Percentiles rank a stretch among this genome's conserved stretches.
These are phyloP conservation scores for Drosophila orena DNA, from an alignment of 1,140 invertebrate genomes.

Conservation along the genomic window DNA sequence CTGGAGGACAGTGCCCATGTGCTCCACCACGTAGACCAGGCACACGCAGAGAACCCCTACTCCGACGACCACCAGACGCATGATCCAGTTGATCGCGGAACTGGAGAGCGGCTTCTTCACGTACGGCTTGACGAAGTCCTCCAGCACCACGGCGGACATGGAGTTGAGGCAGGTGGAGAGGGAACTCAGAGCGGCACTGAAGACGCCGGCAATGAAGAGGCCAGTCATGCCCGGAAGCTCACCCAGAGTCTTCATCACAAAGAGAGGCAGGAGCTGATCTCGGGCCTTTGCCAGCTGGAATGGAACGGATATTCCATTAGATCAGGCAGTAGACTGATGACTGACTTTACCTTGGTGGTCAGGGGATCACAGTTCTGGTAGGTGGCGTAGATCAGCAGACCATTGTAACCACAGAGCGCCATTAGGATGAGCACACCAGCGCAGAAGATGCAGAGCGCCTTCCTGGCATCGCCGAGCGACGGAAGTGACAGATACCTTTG, in stretches of 20 bases:
- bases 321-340: background rate
- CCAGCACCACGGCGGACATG: conserved; percentile 91
- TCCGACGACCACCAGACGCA: conserved; percentile 87
- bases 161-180: conserved; percentile 93
- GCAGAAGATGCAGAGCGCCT: conserved; percentile 87
- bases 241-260: conserved; percentile 89
- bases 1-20: conserved; percentile 86
- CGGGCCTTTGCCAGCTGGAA: conserved; percentile 86
- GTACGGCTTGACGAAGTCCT: conserved; percentile 87
- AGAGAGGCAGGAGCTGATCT: conserved; percentile 87
- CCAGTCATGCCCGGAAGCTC: conserved; percentile 88
- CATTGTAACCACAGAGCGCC: conserved; percentile 88
- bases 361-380: conserved; percentile 91
- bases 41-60: conserved; percentile 86
- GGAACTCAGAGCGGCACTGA: conserved; percentile 90
- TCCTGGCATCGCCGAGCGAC: conserved; percentile 87
- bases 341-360: conserved; percentile 85
- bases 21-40: conserved; percentile 87
- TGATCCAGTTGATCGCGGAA: conserved; percentile 86
- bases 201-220: conserved; percentile 89
- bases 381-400: conserved; percentile 91
- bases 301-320: background rate
- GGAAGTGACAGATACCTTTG: conserved; percentile 89
- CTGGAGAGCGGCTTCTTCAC: conserved; percentile 85
- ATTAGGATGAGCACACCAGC: conserved; percentile 86